Conservation (phyloP, 2,888 invertebrate genomes). For the Chrysotoxum bicinctum region DNA sequence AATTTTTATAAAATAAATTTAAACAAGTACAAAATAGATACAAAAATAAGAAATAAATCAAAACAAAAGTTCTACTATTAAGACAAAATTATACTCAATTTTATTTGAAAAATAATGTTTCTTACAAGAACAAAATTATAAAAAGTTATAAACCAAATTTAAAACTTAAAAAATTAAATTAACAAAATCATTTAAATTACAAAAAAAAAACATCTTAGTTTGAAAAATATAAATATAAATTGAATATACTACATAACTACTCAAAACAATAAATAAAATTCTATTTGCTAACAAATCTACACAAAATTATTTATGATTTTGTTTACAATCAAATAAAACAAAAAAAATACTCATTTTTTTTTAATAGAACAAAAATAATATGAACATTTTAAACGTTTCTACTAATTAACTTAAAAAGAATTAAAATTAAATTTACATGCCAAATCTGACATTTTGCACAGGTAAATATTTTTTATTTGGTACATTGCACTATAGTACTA, state of each 20-base stretch:
- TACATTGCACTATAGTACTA: slow-evolving; percentile 64
- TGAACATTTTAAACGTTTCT: slow-evolving; percentile 9
- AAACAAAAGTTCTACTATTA: slow-evolving; percentile 27
- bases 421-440: slow-evolving; percentile 34
- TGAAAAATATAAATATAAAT: slow-evolving; percentile 41
- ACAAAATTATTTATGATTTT: slow-evolving; percentile 32
- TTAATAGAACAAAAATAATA: slow-evolving; percentile 48
- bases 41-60: background rate
- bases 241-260: slow-evolving; percentile 41
- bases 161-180: slow-evolving; percentile 27
- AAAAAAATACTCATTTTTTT: background rate
- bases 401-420: slow-evolving; percentile 42
- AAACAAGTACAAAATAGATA: background rate
- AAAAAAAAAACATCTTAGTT: slow-evolving; percentile 32
- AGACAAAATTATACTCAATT: slow-evolving; percentile 16
- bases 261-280: slow-evolving; percentile 57
- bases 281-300: slow-evolving; percentile 41
- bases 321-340: slow-evolving; percentile 6
- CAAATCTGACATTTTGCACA: slow-evolving; percentile 45
- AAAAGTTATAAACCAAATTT: background rate
- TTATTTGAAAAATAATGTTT: slow-evolving; percentile 36
- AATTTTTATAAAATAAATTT: background rate
- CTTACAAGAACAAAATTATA: slow-evolving; percentile 1
- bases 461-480: slow-evolving; percentile 55
- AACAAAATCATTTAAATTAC: slow-evolving; percentile 8